These are phyloP conservation scores for Polyodon spathula DNA, from an alignment of 2,113 vertebrate genomes.

Conservation along the genomic window DNA sequence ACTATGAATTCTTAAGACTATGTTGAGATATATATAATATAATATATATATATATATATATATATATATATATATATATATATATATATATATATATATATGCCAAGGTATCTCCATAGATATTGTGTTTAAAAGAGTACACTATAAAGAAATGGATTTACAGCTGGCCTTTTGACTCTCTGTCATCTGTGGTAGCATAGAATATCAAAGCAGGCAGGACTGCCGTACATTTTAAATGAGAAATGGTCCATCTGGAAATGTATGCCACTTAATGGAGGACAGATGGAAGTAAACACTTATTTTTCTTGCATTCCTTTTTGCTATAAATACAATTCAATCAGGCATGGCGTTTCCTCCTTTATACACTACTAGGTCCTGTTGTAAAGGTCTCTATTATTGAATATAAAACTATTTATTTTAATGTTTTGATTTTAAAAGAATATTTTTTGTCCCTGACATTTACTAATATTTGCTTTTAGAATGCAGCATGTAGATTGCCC, in stretches of 20 bases:
- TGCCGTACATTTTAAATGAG: constrained; percentile 41
- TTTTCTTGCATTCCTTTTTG: constrained; percentile 11
- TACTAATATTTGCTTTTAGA: no score
- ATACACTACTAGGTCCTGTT: constrained; percentile 8
- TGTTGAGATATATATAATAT: no score
- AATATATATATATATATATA: no score
- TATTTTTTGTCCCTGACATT: no score
- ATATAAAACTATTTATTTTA: no score
- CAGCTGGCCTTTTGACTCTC: constrained; percentile 26
- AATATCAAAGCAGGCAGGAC: constrained; percentile 39
- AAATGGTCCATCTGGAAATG: constrained; percentile 35
- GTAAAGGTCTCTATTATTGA: constrained; percentile 8
- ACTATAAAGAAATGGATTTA: constrained; percentile 15
- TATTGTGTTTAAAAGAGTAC: no score
- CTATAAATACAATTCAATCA: not conserved
- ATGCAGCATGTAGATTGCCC: no score
- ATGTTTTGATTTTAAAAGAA: no score
- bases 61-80: no score
- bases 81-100: no score
- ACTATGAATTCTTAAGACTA: no score
- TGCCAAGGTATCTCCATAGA: no score
- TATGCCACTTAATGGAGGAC: constrained; percentile 37
- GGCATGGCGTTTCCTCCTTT: not conserved
- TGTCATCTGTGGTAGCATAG: constrained; percentile 32
- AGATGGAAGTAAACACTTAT: constrained; percentile 43